Evolutionary conservation across 2,888 invertebrate genomes (phyloP), one percentile per base, ranked within the genome.

Genomic region (Scaptomyza reducta): DNA sequence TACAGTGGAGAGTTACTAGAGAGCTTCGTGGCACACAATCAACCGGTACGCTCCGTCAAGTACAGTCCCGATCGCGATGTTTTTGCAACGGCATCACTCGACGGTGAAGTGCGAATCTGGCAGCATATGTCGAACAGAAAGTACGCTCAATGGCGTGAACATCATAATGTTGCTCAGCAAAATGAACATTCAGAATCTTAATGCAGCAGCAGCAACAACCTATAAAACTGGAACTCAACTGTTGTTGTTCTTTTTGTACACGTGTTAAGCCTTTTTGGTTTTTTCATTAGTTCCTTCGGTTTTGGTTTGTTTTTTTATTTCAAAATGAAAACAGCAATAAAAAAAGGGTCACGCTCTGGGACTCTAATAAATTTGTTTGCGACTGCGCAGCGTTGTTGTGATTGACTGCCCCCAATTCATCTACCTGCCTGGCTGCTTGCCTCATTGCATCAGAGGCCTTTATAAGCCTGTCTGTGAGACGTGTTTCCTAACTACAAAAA

Each of bases 41-140:
- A 97, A 0, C 97, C 97, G 1, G 95, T 98, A 9, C 98, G 98
- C 92, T 96, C 96, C 92, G 96, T 98, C 25, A 93, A 95, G 67
- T 98, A 98, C 93, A 97, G 97, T 27, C 98, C 98, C 1, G 98
- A 98, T 92, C 98, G 98, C 14, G 98, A 98, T 92, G 92, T 98
- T 69, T 98, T 97, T 92, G 98, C 98, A 14, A 97, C 97, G 53
- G 97, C 98, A 2, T 97, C 97, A 9, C 98, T 98, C 92, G 98
- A 98, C 92, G 98, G 98, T 70, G 98, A 98, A 0, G 93, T 98
- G 77, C 94, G 98, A 70, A 93, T 98, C 74, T 98, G 98, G 98
- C 98, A 98, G 92, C 97, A 96, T 53, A 96, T 96, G 55, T 95
- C 98, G 41, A 98, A 98, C 55, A 97, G 97, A 90, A 97, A 95